Percentiles rank a stretch among this genome's conserved stretches.
Conservation (phyloP, 2,888 invertebrate species). For the Ophraella communa region DNA sequence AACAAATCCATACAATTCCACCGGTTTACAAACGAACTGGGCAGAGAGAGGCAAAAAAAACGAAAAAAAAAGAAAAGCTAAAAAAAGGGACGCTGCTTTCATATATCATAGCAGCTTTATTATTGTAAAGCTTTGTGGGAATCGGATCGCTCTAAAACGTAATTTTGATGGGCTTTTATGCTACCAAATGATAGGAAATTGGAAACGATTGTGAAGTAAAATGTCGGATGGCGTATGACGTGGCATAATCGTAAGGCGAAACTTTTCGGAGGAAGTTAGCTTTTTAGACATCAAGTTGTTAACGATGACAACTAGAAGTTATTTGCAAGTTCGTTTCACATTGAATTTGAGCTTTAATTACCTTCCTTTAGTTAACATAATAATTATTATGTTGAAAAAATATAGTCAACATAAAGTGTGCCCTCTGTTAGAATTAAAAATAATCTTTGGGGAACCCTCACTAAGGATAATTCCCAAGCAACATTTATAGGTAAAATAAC, state of each 20-base stretch:
- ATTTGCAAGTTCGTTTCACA: not conserved
- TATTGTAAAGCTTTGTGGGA: conserved; percentile 28
- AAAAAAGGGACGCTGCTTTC: conserved; percentile 10
- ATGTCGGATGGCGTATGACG: conserved; percentile 31
- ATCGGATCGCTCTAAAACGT: conserved; percentile 29
- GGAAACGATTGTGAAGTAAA: conserved; percentile 28
- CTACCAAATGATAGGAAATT: conserved; percentile 37
- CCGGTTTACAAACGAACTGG: conserved; percentile 5
- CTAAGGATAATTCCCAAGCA: no score
- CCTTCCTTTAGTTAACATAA: no score
- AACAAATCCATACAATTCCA: not conserved
- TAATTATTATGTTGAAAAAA: no score
- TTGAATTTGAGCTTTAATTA: no score
- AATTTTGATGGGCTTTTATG: conserved; percentile 36
- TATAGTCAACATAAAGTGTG: no score
- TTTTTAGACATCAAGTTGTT: conserved; percentile 21
- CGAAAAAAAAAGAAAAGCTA: not conserved
- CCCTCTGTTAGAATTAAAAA: no score
- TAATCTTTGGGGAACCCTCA: no score
- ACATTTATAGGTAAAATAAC: no score
- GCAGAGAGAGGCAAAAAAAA: not conserved
- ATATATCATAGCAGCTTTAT: conserved; percentile 32
- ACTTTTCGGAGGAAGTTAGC: conserved; percentile 9
- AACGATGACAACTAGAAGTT: not conserved
- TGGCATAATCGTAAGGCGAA: conserved; percentile 8